Percentiles rank a stretch among this genome's conserved stretches.
phyloP scores from a whole-genome alignment of 2,797 vertebrate species.

The Trichosurus vulpecula region DNA sequence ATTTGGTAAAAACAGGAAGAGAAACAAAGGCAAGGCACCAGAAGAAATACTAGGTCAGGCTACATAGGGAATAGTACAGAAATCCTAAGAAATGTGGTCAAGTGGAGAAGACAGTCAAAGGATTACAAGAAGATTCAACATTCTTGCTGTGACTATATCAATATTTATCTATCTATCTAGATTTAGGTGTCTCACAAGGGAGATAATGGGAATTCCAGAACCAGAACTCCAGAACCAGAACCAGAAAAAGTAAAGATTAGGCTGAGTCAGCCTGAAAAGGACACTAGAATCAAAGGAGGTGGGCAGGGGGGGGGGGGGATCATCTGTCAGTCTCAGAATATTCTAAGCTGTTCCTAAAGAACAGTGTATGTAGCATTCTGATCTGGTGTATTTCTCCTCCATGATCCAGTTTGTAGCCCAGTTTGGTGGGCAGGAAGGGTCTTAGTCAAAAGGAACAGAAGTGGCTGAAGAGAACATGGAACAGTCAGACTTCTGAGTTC shows the following conservation, averaged over 20 bases:
- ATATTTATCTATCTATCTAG: too few relatives aligned
- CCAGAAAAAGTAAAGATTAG: constrained; percentile 1
- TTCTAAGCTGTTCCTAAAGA: constrained; percentile 1
- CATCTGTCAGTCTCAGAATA: background rate
- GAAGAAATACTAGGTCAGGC: background rate
- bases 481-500: background rate
- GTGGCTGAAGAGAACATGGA: background rate
- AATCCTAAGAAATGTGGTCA: background rate
- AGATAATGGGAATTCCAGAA: background rate
- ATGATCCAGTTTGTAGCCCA: background rate
- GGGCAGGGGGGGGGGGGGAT: background rate
- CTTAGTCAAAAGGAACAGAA: background rate
- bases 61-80: background rate
- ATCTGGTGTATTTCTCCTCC: background rate
- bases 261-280: background rate
- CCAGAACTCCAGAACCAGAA: background rate
- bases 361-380: background rate
- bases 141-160: background rate
- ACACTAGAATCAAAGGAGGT: background rate
- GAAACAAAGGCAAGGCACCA: background rate
- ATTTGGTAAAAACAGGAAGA: background rate
- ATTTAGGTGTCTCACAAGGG: background rate
- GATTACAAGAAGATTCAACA: background rate
- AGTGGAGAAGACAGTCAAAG: background rate
- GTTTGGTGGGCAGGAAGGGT: background rate